A percentile compares a stretch with the other conserved stretches of the same genome.
Evolutionary conservation across 1,140 invertebrate species (phyloP).

Genomic region (Lineus longissimus): DNA sequence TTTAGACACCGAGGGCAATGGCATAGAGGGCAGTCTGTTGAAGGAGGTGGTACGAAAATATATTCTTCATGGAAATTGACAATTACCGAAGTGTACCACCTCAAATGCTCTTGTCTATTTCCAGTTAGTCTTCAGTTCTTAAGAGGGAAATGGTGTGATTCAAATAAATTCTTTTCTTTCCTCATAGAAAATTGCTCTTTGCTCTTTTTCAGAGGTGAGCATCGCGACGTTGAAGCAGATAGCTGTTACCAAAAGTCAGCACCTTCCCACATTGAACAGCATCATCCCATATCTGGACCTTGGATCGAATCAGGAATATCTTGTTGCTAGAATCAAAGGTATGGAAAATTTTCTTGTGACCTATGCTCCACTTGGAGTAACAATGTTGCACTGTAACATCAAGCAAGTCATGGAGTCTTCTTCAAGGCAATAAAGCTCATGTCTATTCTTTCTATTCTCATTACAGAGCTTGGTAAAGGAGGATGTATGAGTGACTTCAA

Average conservation of each 20-base stretch:
- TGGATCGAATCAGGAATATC: slow-evolving; percentile 76
- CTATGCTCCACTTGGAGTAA: too few species aligned
- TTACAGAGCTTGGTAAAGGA: slow-evolving; percentile 66
- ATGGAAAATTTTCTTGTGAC: slow-evolving; percentile 11
- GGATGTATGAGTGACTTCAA: slow-evolving; percentile 75
- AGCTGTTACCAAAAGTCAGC: slow-evolving; percentile 60
- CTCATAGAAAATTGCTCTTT: neutral
- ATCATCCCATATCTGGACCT: slow-evolving; percentile 75
- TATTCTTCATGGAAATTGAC: too few species aligned
- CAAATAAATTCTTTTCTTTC: neutral
- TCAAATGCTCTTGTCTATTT: too few species aligned
- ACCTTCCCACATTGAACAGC: slow-evolving; percentile 66
- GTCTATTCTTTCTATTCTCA: slow-evolving; percentile 11
- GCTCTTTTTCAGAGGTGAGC: slow-evolving; percentile 44
- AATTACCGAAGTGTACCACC: too few species aligned
- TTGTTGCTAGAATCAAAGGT: slow-evolving; percentile 70
- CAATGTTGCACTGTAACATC: neutral
- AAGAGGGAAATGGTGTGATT: neutral
- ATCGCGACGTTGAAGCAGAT: slow-evolving; percentile 52
- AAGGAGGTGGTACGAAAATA: too few species aligned
- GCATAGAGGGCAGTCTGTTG: too few species aligned
- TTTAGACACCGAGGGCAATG: too few species aligned
- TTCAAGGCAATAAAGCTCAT: too few species aligned
- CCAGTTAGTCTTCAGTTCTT: too few species aligned
- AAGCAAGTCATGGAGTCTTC: too few species aligned